These are phyloP conservation scores for Graptemys geographica DNA, from an alignment of 2,797 vertebrate species.

Conservation along the genomic window DNA sequence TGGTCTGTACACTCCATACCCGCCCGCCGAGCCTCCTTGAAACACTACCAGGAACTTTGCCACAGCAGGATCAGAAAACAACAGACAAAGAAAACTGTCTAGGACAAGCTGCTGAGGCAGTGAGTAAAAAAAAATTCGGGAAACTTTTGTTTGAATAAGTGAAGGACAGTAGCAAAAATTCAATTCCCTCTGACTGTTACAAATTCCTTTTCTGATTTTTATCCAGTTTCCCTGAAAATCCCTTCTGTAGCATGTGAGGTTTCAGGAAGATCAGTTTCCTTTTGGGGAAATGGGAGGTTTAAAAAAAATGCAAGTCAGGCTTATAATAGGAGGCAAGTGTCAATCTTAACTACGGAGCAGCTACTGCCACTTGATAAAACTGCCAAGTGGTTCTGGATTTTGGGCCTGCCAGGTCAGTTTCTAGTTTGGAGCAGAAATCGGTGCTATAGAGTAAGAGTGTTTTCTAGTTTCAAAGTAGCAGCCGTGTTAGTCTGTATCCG, in stretches of 20 bases:
- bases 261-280: neutral
- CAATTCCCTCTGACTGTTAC: neutral
- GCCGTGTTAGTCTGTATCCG: too few species aligned
- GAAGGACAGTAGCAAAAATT: neutral
- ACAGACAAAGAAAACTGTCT: neutral
- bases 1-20: accelerated
- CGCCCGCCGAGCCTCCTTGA: neutral
- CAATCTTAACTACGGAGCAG: neutral
- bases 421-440: neutral
- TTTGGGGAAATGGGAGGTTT: neutral
- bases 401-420: neutral
- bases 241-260: neutral
- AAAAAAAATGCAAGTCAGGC: neutral
- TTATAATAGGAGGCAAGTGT: neutral
- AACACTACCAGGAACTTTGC: neutral
- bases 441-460: neutral
- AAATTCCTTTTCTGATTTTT: neutral
- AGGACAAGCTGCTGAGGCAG: neutral
- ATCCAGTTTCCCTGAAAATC: neutral
- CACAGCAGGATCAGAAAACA: neutral
- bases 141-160: neutral
- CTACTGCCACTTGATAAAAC: neutral
- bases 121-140: neutral
- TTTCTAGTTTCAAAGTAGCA: neutral
- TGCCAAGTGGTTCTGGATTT: neutral